These are phyloP conservation scores for Dryococelus australis DNA, from an alignment of 2,888 invertebrate genomes.

Conservation along the genomic window DNA sequence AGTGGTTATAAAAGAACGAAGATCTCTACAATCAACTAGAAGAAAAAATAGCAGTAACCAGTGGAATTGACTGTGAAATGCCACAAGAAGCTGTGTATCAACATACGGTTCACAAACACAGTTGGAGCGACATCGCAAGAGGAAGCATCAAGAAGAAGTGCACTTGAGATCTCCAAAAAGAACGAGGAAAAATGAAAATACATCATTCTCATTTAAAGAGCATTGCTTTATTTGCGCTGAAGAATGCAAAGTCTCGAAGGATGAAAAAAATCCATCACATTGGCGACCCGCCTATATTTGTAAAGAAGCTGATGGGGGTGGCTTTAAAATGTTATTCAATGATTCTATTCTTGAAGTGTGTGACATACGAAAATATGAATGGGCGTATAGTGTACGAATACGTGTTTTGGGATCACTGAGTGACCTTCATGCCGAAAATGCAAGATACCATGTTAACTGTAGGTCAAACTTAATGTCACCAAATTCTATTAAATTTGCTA, in stretches of 20 bases:
- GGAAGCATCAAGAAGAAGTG: background rate
- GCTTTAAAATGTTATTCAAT: constrained; percentile 6
- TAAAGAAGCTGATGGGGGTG: constrained; percentile 4
- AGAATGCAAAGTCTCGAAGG: background rate
- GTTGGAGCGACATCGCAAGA: constrained; percentile 13
- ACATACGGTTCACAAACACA: background rate
- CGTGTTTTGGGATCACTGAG: background rate
- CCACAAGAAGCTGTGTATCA: constrained; percentile 23
- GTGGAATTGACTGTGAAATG: background rate
- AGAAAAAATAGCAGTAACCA: too few relatives aligned
- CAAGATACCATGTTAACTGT: constrained; percentile 20
- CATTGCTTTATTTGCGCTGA: constrained; percentile 11
- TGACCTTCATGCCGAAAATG: background rate
- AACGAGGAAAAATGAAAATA: background rate
- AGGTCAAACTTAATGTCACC: constrained; percentile 17
- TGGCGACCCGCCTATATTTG: constrained; percentile 7
- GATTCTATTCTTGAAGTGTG: background rate
- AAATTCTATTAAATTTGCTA: too few relatives aligned
- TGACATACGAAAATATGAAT: constrained; percentile 16
- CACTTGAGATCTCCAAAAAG: constrained; percentile 5
- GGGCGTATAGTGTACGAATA: background rate
- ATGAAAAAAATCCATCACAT: background rate
- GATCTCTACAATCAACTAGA: too few relatives aligned
- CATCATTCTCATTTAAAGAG: constrained; percentile 11
- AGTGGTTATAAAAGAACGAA: too few relatives aligned